These are phyloP conservation scores for Chloromyia formosa DNA, from an alignment of 2,888 invertebrate species.

Conservation along the genomic window DNA sequence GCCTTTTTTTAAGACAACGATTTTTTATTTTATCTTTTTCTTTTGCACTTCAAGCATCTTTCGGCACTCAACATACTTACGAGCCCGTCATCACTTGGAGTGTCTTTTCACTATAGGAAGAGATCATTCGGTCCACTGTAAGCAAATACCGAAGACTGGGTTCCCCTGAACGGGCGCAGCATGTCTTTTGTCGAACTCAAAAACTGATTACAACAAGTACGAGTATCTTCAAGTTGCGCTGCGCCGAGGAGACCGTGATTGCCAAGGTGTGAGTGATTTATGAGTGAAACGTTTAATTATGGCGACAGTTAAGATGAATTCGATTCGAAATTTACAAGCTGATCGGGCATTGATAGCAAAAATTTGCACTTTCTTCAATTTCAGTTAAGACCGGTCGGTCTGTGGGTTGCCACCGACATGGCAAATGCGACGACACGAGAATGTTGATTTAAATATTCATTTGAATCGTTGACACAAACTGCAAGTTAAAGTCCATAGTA, in stretches of 20 bases:
- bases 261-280: slow-evolving; percentile 32
- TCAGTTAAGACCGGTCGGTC: slow-evolving; percentile 14
- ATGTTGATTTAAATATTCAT: background rate
- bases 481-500: slow-evolving; percentile 1
- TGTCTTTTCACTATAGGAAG: too few relatives aligned
- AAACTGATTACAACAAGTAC: too few relatives aligned
- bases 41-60: background rate
- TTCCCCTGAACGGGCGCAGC: too few relatives aligned
- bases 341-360: slow-evolving; percentile 33
- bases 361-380: slow-evolving; percentile 37
- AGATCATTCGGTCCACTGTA: too few relatives aligned
- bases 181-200: too few relatives aligned
- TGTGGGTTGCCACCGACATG: background rate
- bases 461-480: slow-evolving; percentile 2
- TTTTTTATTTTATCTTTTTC: background rate
- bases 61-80: slow-evolving; percentile 8
- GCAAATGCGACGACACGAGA: background rate
- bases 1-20: background rate
- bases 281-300: slow-evolving; percentile 44
- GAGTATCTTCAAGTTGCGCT: too few relatives aligned
- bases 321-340: slow-evolving; percentile 36
- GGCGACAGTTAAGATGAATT: slow-evolving; percentile 43
- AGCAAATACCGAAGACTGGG: too few relatives aligned
- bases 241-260: background rate
- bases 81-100: too few relatives aligned